Conservation (phyloP, 2,888 invertebrate species). For the Drosophila pegasa region DNA sequence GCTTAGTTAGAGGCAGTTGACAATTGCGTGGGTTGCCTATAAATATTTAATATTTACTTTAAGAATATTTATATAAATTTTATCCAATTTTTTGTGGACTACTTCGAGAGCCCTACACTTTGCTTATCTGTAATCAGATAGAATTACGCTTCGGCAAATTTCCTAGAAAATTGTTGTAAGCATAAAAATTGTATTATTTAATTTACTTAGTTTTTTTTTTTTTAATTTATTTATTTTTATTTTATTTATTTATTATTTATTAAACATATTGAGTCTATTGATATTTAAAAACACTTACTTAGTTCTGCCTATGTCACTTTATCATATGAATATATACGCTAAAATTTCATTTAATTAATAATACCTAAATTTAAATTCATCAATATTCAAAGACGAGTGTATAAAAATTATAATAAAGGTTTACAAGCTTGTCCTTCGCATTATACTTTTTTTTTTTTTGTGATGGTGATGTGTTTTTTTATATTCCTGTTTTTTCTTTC, state of each 20-base stretch:
- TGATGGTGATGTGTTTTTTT: not conserved
- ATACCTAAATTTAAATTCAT: not conserved
- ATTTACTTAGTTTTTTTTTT: too few species aligned
- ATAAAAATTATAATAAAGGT: conserved; percentile 5
- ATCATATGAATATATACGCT: too few species aligned
- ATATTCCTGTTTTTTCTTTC: not conserved
- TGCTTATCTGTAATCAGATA: not conserved
- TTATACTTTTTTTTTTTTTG: conserved; percentile 8
- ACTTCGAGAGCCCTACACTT: not conserved
- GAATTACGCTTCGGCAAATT: too few species aligned
- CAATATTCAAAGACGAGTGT: not conserved
- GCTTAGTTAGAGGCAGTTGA: conserved; percentile 27
- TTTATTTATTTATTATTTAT: not conserved
- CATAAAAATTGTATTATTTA: too few species aligned
- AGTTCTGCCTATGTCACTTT: too few species aligned
- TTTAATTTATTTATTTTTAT: not conserved
- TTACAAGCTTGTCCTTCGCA: conserved; percentile 6
- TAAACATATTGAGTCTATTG: too few species aligned
- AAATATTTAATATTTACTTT: not conserved
- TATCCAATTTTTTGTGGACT: not conserved
- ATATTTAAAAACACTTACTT: too few species aligned
- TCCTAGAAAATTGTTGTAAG: too few species aligned
- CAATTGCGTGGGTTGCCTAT: not conserved
- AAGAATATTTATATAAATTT: not conserved
- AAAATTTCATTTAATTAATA: not conserved